A percentile compares a stretch with the other conserved stretches of the same genome.
Evolutionary conservation across 2,113 vertebrate genomes (phyloP).

Genomic region (Erpornis zantholeuca): DNA sequence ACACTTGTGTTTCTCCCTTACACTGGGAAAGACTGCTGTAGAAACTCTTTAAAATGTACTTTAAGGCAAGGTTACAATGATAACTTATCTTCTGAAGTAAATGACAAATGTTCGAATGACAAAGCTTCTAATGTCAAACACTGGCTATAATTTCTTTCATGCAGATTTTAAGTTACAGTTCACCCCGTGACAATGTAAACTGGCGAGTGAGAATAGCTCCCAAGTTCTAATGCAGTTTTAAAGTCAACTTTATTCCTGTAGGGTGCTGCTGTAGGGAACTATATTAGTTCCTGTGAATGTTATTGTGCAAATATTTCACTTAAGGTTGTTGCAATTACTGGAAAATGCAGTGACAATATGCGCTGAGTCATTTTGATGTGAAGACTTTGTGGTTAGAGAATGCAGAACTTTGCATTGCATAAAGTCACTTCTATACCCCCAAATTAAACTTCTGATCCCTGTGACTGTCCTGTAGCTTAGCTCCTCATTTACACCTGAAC

Average conservation of each 20-base stretch:
- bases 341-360: neutral
- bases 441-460: neutral
- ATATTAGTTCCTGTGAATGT: neutral
- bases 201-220: neutral
- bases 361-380: neutral
- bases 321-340: conserved; percentile 36
- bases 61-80: neutral
- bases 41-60: neutral
- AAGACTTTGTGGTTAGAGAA: neutral
- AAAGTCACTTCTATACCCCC: neutral
- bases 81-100: neutral
- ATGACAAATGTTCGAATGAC: neutral
- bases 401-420: neutral
- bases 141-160: neutral
- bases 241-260: neutral
- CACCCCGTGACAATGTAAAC: neutral
- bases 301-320: conserved; percentile 23
- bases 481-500: neutral
- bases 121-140: neutral
- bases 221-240: neutral
- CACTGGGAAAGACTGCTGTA: neutral
- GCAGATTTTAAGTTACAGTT: neutral
- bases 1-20: neutral
- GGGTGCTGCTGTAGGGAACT: neutral
- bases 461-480: neutral